Base-by-base conservation (phyloP, 2,113 vertebrate genomes). In the Brachyistius frenatus region DNA sequence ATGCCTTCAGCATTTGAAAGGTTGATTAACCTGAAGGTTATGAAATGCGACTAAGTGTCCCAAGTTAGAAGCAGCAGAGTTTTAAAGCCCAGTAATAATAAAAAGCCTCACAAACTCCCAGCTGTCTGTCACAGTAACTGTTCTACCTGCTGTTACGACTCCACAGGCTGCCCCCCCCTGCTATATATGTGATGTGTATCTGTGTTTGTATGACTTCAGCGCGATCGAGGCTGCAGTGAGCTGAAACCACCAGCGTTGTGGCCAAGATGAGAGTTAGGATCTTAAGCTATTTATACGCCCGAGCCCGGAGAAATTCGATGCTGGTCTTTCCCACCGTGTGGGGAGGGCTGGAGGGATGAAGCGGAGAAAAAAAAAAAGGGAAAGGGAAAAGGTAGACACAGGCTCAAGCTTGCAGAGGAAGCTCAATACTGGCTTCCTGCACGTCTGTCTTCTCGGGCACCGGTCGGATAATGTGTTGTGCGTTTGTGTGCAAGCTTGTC, bases 281-380 rank as follows among this genome's bases (percentile, higher is more conserved):
- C 86, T 62, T 50, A 60, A 71, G 79, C 86, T 92, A 93, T 93
- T 92, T 92, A 87, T 92, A 92, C 72, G 60, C 73, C 57, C 16
- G 2, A 30, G 81, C 44, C 65, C 76, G 82, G 84, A 86, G 90
- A 92, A 91, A 91, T 86, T 73, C 33, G 74, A 91, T 66, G 77
- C 84, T 85, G 84, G 91, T 86, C 81, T 90, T 89, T 91, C 84
- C 91, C 88, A 90, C 78, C 47, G 16, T 78, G 63, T 23, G 66
- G 83, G 77, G 76, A 88, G 68, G 71, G 76, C 39, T 36, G 53
- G 61, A 62, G 72, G 53, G 85, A 81, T 63, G 36, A 35, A 56
- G 54, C 1, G 2, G 23, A 67, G 30, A 13, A 32, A 32, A 67
- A 30, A 37, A 66, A 76, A 36, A 41, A 31, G 10, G 54, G 36